Percentiles rank a stretch among this genome's conserved stretches.
These are phyloP conservation scores for Cataglyphis hispanica DNA, from an alignment of 1,140 invertebrate species.

Conservation along the genomic window DNA sequence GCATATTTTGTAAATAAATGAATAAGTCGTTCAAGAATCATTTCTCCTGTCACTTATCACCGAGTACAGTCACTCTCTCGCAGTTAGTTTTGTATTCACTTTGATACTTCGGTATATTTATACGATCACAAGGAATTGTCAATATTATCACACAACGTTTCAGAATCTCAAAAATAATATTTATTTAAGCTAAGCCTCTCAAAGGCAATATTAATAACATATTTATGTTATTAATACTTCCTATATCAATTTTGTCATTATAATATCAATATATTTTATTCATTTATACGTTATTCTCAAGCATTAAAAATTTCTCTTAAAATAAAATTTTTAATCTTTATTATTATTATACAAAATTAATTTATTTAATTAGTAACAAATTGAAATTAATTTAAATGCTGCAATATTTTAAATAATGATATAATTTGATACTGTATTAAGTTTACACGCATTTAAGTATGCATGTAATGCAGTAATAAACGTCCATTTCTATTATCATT, in stretches of 20 bases:
- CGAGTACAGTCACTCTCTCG: neutral
- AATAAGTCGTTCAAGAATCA: conserved; percentile 56
- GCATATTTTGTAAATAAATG: conserved; percentile 42
- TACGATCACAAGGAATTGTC: neutral
- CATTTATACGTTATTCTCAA: neutral
- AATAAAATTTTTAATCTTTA: neutral
- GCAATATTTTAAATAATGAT: neutral
- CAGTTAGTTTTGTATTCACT: neutral
- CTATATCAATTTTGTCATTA: too few species aligned
- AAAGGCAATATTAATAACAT: too few species aligned
- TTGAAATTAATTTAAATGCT: neutral
- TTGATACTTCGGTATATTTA: neutral
- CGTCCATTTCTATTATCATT: too few species aligned
- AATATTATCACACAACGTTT: neutral
- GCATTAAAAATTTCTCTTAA: neutral
- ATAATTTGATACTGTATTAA: neutral
- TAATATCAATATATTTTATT: neutral
- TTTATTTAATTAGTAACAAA: conserved; percentile 11
- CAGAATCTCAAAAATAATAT: neutral
- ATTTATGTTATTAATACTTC: neutral
- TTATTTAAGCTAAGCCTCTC: neutral
- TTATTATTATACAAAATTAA: neutral
- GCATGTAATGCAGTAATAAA: neutral
- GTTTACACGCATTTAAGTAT: neutral
- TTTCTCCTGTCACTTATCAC: neutral